Conservation (phyloP, 2,797 vertebrate genomes). For the Echiichthys vipera region DNA sequence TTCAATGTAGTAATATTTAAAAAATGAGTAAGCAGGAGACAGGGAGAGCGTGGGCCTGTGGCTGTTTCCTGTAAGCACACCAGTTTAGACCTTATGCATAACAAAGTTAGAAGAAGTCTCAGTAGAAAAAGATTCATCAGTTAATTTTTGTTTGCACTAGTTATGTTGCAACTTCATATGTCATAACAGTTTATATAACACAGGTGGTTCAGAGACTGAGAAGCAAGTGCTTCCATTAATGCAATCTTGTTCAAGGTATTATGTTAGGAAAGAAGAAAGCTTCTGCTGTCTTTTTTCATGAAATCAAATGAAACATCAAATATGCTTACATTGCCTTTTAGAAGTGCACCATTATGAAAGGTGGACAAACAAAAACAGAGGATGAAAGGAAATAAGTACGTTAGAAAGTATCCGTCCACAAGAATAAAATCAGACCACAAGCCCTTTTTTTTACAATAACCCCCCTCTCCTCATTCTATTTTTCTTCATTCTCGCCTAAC, state of each 20-base stretch:
- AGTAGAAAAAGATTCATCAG: not conserved
- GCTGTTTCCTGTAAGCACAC: not conserved
- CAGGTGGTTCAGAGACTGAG: not conserved
- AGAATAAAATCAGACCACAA: constrained; percentile 44
- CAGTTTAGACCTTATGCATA: not conserved
- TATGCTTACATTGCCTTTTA: constrained; percentile 7
- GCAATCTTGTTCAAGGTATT: constrained; percentile 1
- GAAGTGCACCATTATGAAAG: constrained; percentile 34
- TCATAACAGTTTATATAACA: not conserved
- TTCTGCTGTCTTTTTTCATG: not conserved
- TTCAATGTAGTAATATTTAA: not conserved
- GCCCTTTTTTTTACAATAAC: constrained; percentile 14
- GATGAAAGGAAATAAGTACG: constrained; percentile 59
- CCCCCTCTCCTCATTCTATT: not conserved
- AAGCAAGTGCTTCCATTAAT: not conserved
- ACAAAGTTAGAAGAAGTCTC: not conserved
- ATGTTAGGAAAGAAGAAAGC: constrained; percentile 11
- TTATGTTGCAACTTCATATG: not conserved
- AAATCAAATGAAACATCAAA: too few species aligned
- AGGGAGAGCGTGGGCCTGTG: not conserved
- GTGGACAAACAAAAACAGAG: constrained; percentile 28
- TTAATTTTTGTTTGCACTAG: not conserved
- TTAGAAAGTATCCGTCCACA: constrained; percentile 48
- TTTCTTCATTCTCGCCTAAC: constrained; percentile 27
- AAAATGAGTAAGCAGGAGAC: not conserved